Conservation (phyloP, 2,888 invertebrate species). For the Apodemia mormo region DNA sequence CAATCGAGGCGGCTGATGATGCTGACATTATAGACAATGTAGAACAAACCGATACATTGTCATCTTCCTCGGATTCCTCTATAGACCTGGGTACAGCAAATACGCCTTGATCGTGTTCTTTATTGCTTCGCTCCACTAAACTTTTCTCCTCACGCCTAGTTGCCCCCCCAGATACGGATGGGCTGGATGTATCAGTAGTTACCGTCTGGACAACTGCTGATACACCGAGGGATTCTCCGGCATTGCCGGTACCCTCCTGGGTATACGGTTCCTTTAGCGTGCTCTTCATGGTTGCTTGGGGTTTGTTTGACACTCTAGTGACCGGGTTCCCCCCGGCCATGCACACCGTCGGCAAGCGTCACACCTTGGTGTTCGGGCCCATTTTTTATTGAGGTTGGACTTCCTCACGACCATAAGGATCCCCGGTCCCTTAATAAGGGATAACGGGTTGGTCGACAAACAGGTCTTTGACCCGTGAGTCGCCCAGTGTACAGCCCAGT, state of each 20-base stretch:
- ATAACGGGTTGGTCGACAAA: not conserved
- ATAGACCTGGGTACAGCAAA: too few relatives aligned
- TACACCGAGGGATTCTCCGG: slow-evolving; percentile 18
- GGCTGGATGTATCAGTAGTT: slow-evolving; percentile 16
- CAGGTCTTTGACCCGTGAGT: not conserved
- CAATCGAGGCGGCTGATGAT: too few relatives aligned
- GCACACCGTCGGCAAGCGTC: slow-evolving; percentile 11
- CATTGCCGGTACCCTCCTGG: slow-evolving; percentile 9
- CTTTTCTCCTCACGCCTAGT: not conserved
- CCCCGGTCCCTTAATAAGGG: not conserved
- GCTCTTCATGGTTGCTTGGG: not conserved
- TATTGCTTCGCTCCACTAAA: not conserved
- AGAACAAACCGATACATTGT: too few relatives aligned
- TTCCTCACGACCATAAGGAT: not conserved
- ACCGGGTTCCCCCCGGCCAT: slow-evolving; percentile 15
- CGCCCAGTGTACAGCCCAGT: not conserved
- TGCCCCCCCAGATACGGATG: not conserved
- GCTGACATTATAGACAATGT: too few relatives aligned
- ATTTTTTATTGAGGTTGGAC: slow-evolving; percentile 19
- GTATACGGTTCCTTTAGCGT: not conserved
- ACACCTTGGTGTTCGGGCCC: slow-evolving; percentile 15
- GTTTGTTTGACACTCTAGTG: not conserved
- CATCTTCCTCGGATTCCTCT: too few relatives aligned
- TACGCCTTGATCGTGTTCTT: not conserved
- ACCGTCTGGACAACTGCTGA: slow-evolving; percentile 2